Conservation (phyloP, 2,113 vertebrate genomes). For the Myiagra hebetior region DNA sequence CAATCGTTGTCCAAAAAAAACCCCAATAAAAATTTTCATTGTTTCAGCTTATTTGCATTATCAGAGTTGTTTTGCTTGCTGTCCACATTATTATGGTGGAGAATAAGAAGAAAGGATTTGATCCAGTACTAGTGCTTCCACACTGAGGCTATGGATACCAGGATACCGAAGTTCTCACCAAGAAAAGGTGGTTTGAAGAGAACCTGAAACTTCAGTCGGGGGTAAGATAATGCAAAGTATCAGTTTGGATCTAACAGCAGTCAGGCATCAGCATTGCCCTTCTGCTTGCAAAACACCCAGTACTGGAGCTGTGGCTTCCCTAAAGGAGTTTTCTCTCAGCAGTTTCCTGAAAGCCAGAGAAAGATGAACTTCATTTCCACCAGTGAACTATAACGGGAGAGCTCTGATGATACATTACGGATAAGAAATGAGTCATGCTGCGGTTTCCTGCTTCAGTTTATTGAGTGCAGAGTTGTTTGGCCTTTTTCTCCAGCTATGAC, state of each 20-base stretch:
- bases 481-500: conserved; percentile 30
- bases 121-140: background rate
- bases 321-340: conserved; percentile 27
- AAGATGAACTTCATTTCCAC: conserved; percentile 50
- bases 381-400: conserved; percentile 28
- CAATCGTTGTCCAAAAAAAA: background rate
- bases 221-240: background rate
- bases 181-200: background rate
- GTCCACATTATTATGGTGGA: background rate
- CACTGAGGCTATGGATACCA: background rate
- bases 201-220: background rate
- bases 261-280: background rate
- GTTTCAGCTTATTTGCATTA: conserved; percentile 10
- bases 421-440: conserved; percentile 55
- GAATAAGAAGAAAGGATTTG: background rate
- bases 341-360: conserved; percentile 43
- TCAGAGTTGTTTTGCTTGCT: background rate
- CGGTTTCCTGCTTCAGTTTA: conserved; percentile 45
- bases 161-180: background rate
- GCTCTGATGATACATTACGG: conserved; percentile 22
- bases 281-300: background rate
- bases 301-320: background rate
- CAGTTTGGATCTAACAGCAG: background rate
- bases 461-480: conserved; percentile 23
- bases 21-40: background rate